A percentile compares a stretch with the other conserved stretches of the same genome.
These are phyloP conservation scores for Pogonocherus hispidulus DNA, from an alignment of 2,888 invertebrate genomes.

Conservation along the genomic window DNA sequence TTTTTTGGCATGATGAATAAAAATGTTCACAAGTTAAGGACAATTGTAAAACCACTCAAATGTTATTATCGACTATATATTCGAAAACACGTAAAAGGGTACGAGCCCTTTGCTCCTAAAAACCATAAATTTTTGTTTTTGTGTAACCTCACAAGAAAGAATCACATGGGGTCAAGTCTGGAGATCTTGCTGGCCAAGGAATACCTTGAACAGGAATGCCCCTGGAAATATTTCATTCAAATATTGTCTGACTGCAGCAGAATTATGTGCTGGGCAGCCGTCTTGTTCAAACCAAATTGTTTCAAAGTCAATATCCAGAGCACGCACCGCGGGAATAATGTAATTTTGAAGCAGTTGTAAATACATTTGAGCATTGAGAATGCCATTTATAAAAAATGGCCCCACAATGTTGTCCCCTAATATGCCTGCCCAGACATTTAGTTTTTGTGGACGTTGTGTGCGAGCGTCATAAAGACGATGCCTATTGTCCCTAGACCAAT, in stretches of 20 bases:
- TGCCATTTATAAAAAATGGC: slow-evolving; percentile 19
- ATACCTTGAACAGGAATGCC: background rate
- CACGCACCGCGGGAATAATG: background rate
- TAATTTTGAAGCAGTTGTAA: slow-evolving; percentile 11
- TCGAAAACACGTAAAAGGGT: too few species aligned
- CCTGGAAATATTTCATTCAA: background rate
- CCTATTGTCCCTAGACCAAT: background rate
- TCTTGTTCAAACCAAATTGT: slow-evolving; percentile 9
- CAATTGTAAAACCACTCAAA: too few species aligned
- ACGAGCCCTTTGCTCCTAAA: too few species aligned
- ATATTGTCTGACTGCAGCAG: background rate
- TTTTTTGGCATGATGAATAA: too few species aligned
- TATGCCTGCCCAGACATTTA: slow-evolving; percentile 18
- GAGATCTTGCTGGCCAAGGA: background rate
- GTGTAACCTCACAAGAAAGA: background rate
- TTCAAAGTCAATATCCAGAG: too few species aligned
- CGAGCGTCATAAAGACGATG: background rate
- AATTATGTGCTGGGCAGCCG: slow-evolving; percentile 7
- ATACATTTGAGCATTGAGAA: slow-evolving; percentile 6
- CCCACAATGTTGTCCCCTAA: slow-evolving; percentile 16
- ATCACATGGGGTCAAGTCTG: too few species aligned
- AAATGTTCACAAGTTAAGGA: too few species aligned
- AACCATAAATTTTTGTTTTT: too few species aligned
- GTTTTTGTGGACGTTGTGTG: background rate
- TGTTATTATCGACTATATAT: too few species aligned